These are phyloP conservation scores for Mythimna impura DNA, from an alignment of 2,888 invertebrate genomes.

Conservation along the genomic window DNA sequence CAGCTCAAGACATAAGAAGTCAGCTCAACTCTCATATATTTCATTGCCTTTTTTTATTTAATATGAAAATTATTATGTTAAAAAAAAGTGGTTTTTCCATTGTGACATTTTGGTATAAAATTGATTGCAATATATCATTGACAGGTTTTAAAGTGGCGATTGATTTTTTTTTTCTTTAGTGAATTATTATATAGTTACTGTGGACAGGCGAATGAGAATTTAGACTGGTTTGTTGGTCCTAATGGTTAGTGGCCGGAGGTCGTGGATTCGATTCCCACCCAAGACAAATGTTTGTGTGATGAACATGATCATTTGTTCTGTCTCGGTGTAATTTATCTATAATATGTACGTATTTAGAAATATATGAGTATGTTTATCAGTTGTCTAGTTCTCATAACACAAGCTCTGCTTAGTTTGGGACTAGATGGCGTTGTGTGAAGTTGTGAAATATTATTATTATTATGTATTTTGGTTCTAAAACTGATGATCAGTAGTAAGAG, in stretches of 20 bases:
- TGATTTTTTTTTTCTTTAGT: constrained; percentile 36
- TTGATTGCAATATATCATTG: constrained; percentile 51
- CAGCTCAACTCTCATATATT: constrained; percentile 39
- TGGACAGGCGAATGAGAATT: constrained; percentile 1
- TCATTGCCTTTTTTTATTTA: constrained; percentile 52
- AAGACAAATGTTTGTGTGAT: too few relatives aligned
- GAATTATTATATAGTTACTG: not conserved
- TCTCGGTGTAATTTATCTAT: too few relatives aligned
- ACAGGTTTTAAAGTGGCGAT: constrained; percentile 35
- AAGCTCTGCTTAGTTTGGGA: too few relatives aligned
- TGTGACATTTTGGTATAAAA: constrained; percentile 52
- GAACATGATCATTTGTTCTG: too few relatives aligned
- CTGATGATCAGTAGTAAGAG: not conserved
- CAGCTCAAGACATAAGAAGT: constrained; percentile 42
- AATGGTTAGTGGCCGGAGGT: too few relatives aligned
- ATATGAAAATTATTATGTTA: constrained; percentile 37
- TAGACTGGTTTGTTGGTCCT: too few relatives aligned
- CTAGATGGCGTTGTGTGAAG: too few relatives aligned
- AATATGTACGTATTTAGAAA: too few relatives aligned
- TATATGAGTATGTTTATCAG: too few relatives aligned
- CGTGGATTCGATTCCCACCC: too few relatives aligned
- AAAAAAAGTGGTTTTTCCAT: constrained; percentile 33
- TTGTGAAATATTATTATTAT: too few relatives aligned
- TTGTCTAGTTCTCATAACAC: too few relatives aligned
- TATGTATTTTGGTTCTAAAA: not conserved